Conservation (phyloP, 2,797 vertebrate species). For the Gallirallus australis region DNA sequence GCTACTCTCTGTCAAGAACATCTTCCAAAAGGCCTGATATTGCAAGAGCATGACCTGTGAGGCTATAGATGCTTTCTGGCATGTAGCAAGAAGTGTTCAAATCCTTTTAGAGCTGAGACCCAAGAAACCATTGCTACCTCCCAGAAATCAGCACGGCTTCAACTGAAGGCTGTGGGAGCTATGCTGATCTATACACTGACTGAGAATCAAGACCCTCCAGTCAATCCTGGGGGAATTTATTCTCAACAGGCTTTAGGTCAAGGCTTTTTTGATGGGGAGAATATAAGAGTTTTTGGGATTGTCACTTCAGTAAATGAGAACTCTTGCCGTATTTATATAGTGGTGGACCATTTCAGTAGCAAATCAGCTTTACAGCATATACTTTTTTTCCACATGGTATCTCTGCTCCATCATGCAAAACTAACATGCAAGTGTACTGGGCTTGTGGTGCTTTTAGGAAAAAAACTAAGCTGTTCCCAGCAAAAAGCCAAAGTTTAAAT, state of each 20-base stretch:
- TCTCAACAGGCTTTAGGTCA: not conserved
- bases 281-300: slow-evolving; percentile 32
- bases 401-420: slow-evolving; percentile 10
- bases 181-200: fast-evolving
- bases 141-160: not conserved
- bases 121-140: not conserved
- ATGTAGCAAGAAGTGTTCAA: not conserved
- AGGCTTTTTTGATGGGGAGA: slow-evolving; percentile 9
- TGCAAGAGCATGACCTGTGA: not conserved
- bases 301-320: slow-evolving; percentile 50
- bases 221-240: not conserved
- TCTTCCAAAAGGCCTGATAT: not conserved
- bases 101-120: not conserved
- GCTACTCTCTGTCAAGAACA: not conserved
- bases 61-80: not conserved
- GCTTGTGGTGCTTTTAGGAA: slow-evolving; percentile 14
- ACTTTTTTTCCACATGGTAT: slow-evolving; percentile 39
- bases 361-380: slow-evolving; percentile 48
- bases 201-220: not conserved
- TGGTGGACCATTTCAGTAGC: slow-evolving; percentile 20
- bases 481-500: not conserved
- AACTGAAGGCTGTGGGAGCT: not conserved
- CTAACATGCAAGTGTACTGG: slow-evolving; percentile 32
- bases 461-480: not conserved
- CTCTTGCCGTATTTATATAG: slow-evolving; percentile 56